Evolutionary conservation across 2,888 invertebrate species (phyloP).

Genomic region (Troides helena): DNA sequence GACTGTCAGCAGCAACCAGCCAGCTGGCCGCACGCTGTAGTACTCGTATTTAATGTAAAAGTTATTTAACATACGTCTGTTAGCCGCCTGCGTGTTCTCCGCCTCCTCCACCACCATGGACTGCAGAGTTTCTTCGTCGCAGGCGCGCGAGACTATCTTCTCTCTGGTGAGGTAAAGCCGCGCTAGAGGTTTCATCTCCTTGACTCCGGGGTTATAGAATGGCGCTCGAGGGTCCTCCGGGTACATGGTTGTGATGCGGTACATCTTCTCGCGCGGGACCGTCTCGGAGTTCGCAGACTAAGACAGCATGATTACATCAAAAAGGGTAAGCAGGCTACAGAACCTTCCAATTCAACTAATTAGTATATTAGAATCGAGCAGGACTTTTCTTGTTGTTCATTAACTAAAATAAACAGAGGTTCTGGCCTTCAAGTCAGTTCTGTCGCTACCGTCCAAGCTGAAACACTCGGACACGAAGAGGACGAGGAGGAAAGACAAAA

Average conservation of each 20-base stretch:
- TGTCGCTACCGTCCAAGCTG: no score
- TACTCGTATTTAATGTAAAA: neutral
- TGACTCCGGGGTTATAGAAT: slow-evolving; percentile 88
- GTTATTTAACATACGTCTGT: slow-evolving; percentile 80
- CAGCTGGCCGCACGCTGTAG: neutral
- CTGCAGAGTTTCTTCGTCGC: slow-evolving; percentile 83
- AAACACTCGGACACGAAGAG: no score
- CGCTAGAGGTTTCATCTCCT: slow-evolving; percentile 91
- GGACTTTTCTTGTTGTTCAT: no score
- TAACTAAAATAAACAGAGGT: no score
- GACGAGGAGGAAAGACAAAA: no score
- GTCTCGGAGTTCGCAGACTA: slow-evolving; percentile 90
- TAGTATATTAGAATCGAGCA: no score
- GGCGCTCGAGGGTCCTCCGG: slow-evolving; percentile 96
- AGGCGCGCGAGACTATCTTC: slow-evolving; percentile 86
- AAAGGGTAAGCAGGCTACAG: no score
- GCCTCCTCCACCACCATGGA: slow-evolving; percentile 81
- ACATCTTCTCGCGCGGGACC: slow-evolving; percentile 90
- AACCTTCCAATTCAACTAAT: no score
- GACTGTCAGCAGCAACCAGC: no score
- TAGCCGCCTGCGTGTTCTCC: slow-evolving; percentile 84
- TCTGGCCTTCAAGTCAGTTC: no score
- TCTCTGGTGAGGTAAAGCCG: slow-evolving; percentile 87
- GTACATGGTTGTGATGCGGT: slow-evolving; percentile 92
- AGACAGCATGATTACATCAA: slow-evolving; percentile 10